Evolutionary conservation across 2,797 vertebrate genomes (phyloP).

Genomic region (Petrocephalus sullivani): DNA sequence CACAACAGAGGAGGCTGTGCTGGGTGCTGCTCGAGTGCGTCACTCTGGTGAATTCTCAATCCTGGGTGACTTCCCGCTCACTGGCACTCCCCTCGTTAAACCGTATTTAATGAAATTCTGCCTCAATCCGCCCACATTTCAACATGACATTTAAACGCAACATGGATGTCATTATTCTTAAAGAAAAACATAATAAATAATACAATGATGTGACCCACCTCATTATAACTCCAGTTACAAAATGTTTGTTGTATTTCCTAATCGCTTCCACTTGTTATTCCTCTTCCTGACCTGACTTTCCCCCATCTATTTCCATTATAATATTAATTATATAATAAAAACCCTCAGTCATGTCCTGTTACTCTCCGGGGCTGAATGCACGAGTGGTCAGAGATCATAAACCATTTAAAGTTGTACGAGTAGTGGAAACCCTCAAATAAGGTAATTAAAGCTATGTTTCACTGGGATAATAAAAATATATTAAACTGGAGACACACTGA

Average conservation of each 20-base stretch:
- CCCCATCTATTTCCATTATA: neutral
- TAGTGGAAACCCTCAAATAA: slow-evolving; percentile 28
- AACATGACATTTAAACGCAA: neutral
- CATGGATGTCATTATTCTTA: slow-evolving; percentile 1
- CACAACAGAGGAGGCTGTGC: neutral
- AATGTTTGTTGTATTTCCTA: neutral
- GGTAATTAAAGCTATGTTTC: slow-evolving; percentile 37
- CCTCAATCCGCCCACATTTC: neutral
- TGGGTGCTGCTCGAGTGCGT: neutral
- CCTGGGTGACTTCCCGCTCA: neutral
- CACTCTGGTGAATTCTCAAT: neutral
- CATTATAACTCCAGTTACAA: neutral
- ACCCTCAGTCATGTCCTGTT: neutral
- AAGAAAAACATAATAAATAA: neutral
- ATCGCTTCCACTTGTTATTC: neutral
- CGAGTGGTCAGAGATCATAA: neutral
- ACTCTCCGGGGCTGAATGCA: neutral
- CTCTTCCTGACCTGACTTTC: neutral
- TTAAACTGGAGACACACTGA: slow-evolving; percentile 34
- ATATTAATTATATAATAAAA: slow-evolving; percentile 9
- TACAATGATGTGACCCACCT: neutral
- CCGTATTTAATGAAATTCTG: neutral
- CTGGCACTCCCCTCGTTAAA: neutral
- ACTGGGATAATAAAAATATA: slow-evolving; percentile 42
- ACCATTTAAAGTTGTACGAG: neutral